Conservation (phyloP, 2,888 invertebrate genomes). For the Pharmacophagus antenor region DNA sequence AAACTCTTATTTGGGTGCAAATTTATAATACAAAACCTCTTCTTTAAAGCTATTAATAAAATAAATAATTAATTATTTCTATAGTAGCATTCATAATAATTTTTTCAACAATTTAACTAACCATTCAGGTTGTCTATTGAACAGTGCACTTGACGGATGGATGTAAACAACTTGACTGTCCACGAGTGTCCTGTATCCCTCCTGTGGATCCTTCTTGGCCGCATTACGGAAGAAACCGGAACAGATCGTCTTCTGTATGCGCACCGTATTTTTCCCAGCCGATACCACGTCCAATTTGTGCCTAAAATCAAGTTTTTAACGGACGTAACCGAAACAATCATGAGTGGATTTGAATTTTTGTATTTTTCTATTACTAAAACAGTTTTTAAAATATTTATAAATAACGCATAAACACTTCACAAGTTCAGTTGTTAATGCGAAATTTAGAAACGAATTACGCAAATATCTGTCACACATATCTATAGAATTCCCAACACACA, state of each 20-base stretch:
- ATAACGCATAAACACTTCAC: no score
- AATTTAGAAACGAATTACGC: neutral
- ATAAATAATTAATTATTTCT: neutral
- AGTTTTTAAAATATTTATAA: no score
- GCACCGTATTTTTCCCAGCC: slow-evolving; percentile 96
- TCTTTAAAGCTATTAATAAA: no score
- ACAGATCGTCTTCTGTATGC: slow-evolving; percentile 98
- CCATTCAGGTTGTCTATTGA: slow-evolving; percentile 99
- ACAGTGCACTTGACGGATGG: slow-evolving; percentile 98
- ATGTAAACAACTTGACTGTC: slow-evolving; percentile 99
- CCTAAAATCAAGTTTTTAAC: slow-evolving; percentile 69
- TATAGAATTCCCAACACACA: neutral
- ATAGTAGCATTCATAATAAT: neutral
- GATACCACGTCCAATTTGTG: slow-evolving; percentile 98
- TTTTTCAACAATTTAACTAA: slow-evolving; percentile 50
- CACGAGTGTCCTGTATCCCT: slow-evolving; percentile 97
- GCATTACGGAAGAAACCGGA: slow-evolving; percentile 99
- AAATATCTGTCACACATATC: neutral
- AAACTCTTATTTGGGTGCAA: no score
- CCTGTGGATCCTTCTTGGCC: slow-evolving; percentile 99
- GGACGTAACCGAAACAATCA: no score
- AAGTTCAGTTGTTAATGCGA: no score
- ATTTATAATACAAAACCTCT: no score
- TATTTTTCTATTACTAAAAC: no score
- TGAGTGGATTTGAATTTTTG: no score